Conservation (phyloP, 1,140 invertebrate species). For the Drosophila ananassae region DNA sequence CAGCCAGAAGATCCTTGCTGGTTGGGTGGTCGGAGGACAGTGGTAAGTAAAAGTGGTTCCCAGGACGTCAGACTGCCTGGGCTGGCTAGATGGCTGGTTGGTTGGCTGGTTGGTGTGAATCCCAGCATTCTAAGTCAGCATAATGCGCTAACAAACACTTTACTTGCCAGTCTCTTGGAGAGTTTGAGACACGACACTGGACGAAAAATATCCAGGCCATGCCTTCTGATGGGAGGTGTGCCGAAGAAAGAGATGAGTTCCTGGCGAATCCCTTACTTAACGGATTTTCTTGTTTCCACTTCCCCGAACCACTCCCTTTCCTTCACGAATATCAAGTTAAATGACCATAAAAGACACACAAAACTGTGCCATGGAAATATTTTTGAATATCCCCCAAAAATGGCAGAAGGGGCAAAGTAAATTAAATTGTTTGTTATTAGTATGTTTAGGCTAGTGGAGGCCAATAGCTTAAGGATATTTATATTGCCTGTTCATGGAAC, state of each 20-base stretch:
- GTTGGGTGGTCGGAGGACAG: slow-evolving; percentile 32
- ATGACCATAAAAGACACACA: slow-evolving; percentile 32
- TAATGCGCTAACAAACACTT: slow-evolving; percentile 81
- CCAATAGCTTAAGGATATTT: background rate
- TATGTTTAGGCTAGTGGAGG: background rate
- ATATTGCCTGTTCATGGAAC: background rate
- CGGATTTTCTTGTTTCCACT: slow-evolving; percentile 37
- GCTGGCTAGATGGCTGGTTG: slow-evolving; percentile 2
- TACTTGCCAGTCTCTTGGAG: slow-evolving; percentile 57
- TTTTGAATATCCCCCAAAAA: slow-evolving; percentile 1
- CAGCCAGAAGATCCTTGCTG: slow-evolving; percentile 30
- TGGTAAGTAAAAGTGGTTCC: slow-evolving; percentile 77
- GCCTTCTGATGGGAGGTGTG: slow-evolving; percentile 6
- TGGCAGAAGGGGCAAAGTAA: background rate
- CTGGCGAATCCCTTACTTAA: slow-evolving; percentile 37
- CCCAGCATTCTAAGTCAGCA: slow-evolving; percentile 74
- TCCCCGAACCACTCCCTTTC: background rate
- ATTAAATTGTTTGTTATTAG: background rate
- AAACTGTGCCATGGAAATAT: slow-evolving; percentile 24
- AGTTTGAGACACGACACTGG: slow-evolving; percentile 51
- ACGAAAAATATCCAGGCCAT: slow-evolving; percentile 18
- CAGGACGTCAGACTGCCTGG: slow-evolving; percentile 8
- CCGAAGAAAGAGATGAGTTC: slow-evolving; percentile 18
- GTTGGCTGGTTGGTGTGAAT: slow-evolving; percentile 60
- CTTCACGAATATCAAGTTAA: slow-evolving; percentile 29